These are phyloP conservation scores for Heterodera schachtii DNA, from an alignment of 1,140 invertebrate genomes.

Conservation along the genomic window DNA sequence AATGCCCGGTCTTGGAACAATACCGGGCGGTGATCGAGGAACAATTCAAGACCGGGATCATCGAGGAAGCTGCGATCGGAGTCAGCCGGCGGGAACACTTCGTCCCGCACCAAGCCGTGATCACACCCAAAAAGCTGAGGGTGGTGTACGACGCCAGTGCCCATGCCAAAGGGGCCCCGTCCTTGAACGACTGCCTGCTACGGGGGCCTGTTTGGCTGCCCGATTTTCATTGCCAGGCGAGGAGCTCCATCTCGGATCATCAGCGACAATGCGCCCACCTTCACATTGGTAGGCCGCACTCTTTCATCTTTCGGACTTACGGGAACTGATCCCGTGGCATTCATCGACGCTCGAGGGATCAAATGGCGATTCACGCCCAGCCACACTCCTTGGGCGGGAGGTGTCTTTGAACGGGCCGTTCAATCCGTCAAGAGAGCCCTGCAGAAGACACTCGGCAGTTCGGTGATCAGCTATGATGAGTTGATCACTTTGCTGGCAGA, in stretches of 20 bases:
- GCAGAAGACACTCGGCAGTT: constrained; percentile 17
- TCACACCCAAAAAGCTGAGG: too few species aligned
- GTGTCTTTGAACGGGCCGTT: constrained; percentile 33
- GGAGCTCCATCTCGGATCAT: constrained; percentile 19
- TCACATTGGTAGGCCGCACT: neutral
- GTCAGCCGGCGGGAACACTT: too few species aligned
- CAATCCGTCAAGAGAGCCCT: constrained; percentile 30
- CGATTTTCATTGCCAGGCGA: constrained; percentile 6
- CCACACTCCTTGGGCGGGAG: constrained; percentile 27
- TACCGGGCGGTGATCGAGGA: constrained; percentile 6
- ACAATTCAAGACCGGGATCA: constrained; percentile 3
- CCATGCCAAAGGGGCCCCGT: too few species aligned
- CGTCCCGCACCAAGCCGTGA: too few species aligned
- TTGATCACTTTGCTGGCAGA: constrained; percentile 20
- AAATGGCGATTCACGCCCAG: constrained; percentile 33
- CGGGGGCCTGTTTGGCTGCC: too few species aligned
- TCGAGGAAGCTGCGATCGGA: neutral
- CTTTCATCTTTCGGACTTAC: neutral
- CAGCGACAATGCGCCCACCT: constrained; percentile 24
- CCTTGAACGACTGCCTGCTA: too few species aligned
- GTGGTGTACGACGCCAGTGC: too few species aligned
- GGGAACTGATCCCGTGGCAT: neutral
- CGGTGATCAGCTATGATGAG: constrained; percentile 27
- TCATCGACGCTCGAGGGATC: neutral
- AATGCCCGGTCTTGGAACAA: constrained; percentile 20